These are phyloP conservation scores for Rhombomys opimus DNA, from an alignment of 2,113 vertebrate genomes.

Conservation along the genomic window DNA sequence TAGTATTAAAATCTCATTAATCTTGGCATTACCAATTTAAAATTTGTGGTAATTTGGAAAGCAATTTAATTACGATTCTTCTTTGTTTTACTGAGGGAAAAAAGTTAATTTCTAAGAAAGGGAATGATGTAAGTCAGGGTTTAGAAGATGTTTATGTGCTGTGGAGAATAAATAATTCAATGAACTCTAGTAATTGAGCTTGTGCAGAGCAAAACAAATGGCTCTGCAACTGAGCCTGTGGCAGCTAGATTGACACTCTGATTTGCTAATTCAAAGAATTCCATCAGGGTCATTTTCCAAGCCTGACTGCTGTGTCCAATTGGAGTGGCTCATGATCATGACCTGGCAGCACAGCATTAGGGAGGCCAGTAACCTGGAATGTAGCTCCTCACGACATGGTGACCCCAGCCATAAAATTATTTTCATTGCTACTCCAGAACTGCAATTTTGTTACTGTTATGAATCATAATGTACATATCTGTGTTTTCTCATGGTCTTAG, in stretches of 20 bases:
- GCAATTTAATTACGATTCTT: not conserved
- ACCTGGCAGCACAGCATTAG: too few relatives aligned
- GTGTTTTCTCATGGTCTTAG: not conserved
- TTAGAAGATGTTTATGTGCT: not conserved
- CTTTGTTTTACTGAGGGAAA: not conserved
- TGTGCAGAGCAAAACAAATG: not conserved
- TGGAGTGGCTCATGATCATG: not conserved
- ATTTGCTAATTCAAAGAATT: conserved; percentile 47
- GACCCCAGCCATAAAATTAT: not conserved
- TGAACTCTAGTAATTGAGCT: conserved; percentile 12
- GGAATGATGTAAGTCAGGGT: not conserved
- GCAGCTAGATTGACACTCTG: not conserved
- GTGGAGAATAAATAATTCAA: conserved; percentile 46
- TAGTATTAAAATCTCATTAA: conserved; percentile 47
- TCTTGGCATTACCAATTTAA: not conserved
- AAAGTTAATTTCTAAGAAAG: not conserved
- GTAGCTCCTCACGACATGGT: not conserved
- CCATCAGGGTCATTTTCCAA: not conserved
- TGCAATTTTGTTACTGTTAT: not conserved
- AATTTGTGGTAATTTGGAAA: conserved; percentile 33
- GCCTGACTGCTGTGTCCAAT: not conserved
- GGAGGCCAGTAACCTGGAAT: not conserved
- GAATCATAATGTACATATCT: not conserved
- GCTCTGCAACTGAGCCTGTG: not conserved
- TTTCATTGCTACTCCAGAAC: not conserved